Evolutionary conservation across 2,113 vertebrate genomes (phyloP).

Genomic region (Hypanus sabinus): DNA sequence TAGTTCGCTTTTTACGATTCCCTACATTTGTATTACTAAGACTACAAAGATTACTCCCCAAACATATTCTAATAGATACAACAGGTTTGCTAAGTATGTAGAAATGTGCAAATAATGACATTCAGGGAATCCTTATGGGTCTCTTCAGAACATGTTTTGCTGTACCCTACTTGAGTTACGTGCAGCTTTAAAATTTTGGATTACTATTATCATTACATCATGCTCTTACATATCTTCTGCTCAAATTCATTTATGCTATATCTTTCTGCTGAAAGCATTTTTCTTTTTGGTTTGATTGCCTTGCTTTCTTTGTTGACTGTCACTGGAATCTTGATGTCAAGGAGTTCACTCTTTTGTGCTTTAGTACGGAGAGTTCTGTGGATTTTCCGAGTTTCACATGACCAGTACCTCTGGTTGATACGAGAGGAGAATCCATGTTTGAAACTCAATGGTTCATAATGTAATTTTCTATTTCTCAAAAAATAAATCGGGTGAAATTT

Average conservation of each 20-base stretch:
- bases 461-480: neutral
- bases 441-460: neutral
- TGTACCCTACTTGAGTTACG: neutral
- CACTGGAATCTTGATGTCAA: neutral
- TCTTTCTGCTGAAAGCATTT: too few species aligned
- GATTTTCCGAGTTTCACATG: neutral
- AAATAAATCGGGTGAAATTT: too few species aligned
- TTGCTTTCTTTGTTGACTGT: neutral
- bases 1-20: conserved; percentile 19
- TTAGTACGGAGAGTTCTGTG: neutral
- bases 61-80: neutral
- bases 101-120: neutral
- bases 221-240: neutral
- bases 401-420: too few species aligned
- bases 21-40: neutral
- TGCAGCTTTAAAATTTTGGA: neutral
- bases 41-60: neutral
- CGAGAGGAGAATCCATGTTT: neutral
- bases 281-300: neutral
- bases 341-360: neutral
- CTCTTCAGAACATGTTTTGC: neutral
- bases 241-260: neutral
- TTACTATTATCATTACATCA: neutral
- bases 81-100: neutral
- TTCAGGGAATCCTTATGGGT: neutral